phyloP scores from a whole-genome alignment of 2,797 vertebrate species.

The Helostoma temminkii region DNA sequence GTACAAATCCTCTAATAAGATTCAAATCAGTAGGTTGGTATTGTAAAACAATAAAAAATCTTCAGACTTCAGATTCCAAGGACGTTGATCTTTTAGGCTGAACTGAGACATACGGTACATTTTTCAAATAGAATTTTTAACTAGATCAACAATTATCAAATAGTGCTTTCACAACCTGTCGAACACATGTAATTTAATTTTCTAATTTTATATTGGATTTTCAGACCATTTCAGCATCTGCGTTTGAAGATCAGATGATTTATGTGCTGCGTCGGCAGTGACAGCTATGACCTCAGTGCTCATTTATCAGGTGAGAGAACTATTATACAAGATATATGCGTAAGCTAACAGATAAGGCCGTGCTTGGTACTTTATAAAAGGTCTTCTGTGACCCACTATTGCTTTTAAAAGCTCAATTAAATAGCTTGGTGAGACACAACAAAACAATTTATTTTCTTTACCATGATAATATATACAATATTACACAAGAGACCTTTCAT shows the following conservation, averaged over 20 bases:
- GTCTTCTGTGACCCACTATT: constrained; percentile 2
- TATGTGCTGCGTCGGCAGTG: background rate
- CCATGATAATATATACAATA: constrained; percentile 33
- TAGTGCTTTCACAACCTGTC: too few relatives aligned
- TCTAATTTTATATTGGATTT: background rate
- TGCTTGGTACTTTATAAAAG: background rate
- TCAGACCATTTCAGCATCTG: background rate
- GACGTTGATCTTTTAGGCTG: too few relatives aligned
- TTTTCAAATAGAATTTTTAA: too few relatives aligned
- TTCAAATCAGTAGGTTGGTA: too few relatives aligned
- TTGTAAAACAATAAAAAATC: too few relatives aligned
- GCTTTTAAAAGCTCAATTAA: constrained; percentile 30
- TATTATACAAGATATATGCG: constrained; percentile 13
- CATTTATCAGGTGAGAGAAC: constrained; percentile 20
- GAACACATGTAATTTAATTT: background rate
- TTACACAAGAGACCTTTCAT: constrained; percentile 9
- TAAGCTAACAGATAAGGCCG: constrained; percentile 13
- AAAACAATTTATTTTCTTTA: constrained; percentile 8
- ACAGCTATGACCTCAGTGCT: constrained; percentile 12
- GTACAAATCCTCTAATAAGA: too few relatives aligned
- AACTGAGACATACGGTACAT: too few relatives aligned
- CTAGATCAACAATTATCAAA: too few relatives aligned
- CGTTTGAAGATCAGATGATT: constrained; percentile 10
- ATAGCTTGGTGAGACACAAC: constrained; percentile 6
- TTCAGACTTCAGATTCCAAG: too few relatives aligned